Conservation (phyloP, 2,888 invertebrate genomes). For the Eilema caniola region DNA sequence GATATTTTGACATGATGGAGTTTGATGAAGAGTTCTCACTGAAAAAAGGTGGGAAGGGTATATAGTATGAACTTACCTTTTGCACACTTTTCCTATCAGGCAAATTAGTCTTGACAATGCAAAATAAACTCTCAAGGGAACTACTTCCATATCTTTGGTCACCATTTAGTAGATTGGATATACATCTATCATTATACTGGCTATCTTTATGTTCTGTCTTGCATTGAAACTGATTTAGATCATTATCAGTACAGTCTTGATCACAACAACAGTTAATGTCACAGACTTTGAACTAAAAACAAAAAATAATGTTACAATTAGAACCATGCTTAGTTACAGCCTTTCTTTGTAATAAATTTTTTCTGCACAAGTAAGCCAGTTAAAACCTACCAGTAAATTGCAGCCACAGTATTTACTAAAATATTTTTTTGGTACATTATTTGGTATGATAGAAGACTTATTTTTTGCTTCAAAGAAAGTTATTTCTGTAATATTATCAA, state of each 20-base stretch:
- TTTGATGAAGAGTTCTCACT: background rate
- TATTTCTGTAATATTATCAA: slow-evolving; percentile 77
- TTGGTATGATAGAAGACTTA: slow-evolving; percentile 57
- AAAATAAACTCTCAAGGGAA: slow-evolving; percentile 68
- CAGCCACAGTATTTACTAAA: slow-evolving; percentile 65
- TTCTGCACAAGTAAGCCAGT: too few species aligned
- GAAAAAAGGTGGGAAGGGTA: background rate
- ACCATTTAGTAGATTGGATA: slow-evolving; percentile 47
- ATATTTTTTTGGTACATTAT: slow-evolving; percentile 55
- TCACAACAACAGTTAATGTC: slow-evolving; percentile 96
- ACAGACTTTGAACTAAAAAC: slow-evolving; percentile 88
- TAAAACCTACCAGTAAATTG: slow-evolving; percentile 71
- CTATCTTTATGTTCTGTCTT: slow-evolving; percentile 16
- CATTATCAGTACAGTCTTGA: slow-evolving; percentile 88
- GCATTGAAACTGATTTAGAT: slow-evolving; percentile 89
- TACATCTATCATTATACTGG: slow-evolving; percentile 43
- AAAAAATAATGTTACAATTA: background rate
- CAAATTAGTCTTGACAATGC: slow-evolving; percentile 75
- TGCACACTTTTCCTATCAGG: slow-evolving; percentile 63
- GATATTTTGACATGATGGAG: too few species aligned
- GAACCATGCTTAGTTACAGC: background rate
- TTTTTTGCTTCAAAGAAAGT: slow-evolving; percentile 68
- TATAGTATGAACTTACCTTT: slow-evolving; percentile 48
- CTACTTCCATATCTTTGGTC: slow-evolving; percentile 43
- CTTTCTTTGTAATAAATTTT: too few species aligned